phyloP scores from a whole-genome alignment of 2,113 vertebrate genomes.

The Muscicapa adusta region DNA sequence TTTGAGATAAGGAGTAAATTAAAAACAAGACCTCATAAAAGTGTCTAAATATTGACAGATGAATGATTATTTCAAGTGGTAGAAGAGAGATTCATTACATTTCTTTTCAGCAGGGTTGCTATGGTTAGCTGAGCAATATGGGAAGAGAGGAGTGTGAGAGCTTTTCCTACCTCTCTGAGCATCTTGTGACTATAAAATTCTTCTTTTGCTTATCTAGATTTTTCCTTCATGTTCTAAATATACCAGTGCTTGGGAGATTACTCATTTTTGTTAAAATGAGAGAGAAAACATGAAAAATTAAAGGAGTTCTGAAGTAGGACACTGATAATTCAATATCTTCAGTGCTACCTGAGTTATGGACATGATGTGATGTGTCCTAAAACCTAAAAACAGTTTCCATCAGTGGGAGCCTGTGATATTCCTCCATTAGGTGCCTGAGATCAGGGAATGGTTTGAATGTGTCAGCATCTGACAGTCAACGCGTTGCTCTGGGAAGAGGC shows the following conservation, averaged over 20 bases:
- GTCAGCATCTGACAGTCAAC: background rate
- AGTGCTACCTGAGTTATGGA: background rate
- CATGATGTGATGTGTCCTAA: background rate
- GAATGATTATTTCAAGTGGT: background rate
- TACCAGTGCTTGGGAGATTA: constrained; percentile 14
- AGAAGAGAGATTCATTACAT: background rate
- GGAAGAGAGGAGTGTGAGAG: constrained; percentile 25
- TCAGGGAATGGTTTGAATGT: background rate
- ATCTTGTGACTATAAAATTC: constrained; percentile 49
- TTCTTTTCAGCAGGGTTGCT: constrained; percentile 44
- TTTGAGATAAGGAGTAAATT: background rate
- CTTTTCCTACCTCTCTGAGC: constrained; percentile 45
- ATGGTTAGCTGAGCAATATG: constrained; percentile 35
- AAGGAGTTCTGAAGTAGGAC: background rate
- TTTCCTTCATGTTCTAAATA: constrained; percentile 43
- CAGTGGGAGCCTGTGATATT: background rate
- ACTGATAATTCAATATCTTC: background rate
- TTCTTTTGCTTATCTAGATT: constrained; percentile 34
- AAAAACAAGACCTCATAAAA: background rate
- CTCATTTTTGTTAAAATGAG: constrained; percentile 18
- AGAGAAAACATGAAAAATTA: background rate
- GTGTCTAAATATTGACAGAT: background rate
- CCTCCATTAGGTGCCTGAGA: background rate
- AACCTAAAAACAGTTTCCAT: background rate
- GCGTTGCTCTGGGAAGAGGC: background rate